phyloP scores from a whole-genome alignment of 2,888 invertebrate species.

The Eledona agricola region DNA sequence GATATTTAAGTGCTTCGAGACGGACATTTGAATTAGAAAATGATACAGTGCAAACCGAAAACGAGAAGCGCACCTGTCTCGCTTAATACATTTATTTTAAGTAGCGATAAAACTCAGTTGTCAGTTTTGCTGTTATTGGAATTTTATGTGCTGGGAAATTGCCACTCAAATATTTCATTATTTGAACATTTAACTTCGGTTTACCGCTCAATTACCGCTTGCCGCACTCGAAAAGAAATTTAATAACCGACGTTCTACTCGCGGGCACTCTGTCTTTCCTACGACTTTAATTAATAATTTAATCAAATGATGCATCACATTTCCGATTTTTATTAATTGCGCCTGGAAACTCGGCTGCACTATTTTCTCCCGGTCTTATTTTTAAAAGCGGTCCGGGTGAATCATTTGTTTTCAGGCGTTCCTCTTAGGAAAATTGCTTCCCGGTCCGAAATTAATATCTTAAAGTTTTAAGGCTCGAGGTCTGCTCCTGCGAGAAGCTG shows the following conservation, averaged over 20 bases:
- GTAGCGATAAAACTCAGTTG: constrained; percentile 6
- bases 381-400: neutral
- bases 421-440: constrained; percentile 5
- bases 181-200: constrained; percentile 8
- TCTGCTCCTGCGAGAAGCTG: too few species aligned
- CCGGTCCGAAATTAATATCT: constrained; percentile 5
- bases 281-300: too few species aligned
- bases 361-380: constrained; percentile 5
- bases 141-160: constrained; percentile 1
- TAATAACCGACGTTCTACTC: too few species aligned
- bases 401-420: constrained; percentile 2
- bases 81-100: too few species aligned
- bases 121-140: constrained; percentile 4
- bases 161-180: constrained; percentile 15
- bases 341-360: too few species aligned
- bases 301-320: too few species aligned
- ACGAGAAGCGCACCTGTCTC: too few species aligned
- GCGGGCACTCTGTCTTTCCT: too few species aligned
- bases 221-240: too few species aligned
- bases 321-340: too few species aligned
- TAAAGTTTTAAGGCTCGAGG: neutral
- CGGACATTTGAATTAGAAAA: constrained; percentile 7
- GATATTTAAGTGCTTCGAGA: constrained; percentile 3
- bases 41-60: too few species aligned
- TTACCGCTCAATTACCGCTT: constrained; percentile 15